Evolutionary conservation across 2,797 vertebrate genomes (phyloP), one percentile per base, ranked within the genome.

Genomic region (Paratrypauchen microcephalus): DNA sequence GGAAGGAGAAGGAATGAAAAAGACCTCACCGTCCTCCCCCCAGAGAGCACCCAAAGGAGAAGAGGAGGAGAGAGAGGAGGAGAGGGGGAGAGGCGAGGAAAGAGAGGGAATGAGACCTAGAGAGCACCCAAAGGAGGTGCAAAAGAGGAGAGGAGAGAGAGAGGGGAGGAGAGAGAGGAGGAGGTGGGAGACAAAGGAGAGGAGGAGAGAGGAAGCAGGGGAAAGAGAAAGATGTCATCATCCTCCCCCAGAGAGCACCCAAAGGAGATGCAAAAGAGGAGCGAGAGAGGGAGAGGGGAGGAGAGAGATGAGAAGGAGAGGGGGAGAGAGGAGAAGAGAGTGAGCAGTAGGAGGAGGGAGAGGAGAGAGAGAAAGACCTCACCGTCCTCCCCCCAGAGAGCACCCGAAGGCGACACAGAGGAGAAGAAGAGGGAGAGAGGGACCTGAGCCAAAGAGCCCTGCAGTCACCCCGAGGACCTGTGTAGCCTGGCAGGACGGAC

Each of bases 401-500:
- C 68, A 69, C 30, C 66, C 56, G 79, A 81, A 85, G 60, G 81
- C 75, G 83, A 7, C 1, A 7, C 6, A 83, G 75, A 13, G 79
- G 70, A 79, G 83, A 8, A 12, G n/a, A 4, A 84, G 36, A 69
- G 72, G 62, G 75, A 30, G 62, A 68, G 32, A 89, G 86, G 94
- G 93, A 94, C 88, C 77, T 41, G 66, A 88, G 91, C 90, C 91
- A 91, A 45, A 92, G 78, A 89, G 90, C 86, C 78, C 8, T 4
- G 54, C 54, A 94, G 94, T 94, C 94, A 95, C 95, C 92, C 94
- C 92, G 92, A 92, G 95, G 95, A 95, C 96, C 94, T 87, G 95
- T 89, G 92, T 91, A 96, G 95, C 95, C 96, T 93, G 93, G 93
- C 92, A 94, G 94, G 88, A 86, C 88, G 94, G 88, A 92, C 78